These are phyloP conservation scores for Streblospio benedicti DNA, from an alignment of 1,140 invertebrate genomes.

Conservation along the genomic window DNA sequence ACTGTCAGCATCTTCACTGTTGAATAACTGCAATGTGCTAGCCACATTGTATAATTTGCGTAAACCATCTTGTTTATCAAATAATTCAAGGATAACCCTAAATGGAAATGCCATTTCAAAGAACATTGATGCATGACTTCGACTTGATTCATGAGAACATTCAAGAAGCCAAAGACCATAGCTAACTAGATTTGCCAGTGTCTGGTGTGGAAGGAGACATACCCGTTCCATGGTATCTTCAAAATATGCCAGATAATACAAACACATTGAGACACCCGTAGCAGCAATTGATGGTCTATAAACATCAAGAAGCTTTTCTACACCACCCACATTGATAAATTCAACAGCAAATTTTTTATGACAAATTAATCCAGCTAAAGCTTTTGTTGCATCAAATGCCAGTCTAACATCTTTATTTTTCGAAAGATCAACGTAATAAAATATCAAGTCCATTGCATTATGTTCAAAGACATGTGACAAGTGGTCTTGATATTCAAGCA, in stretches of 20 bases:
- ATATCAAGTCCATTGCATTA: conserved; percentile 76
- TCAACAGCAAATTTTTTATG: conserved; percentile 97
- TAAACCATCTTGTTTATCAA: conserved; percentile 84
- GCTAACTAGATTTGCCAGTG: too few species aligned
- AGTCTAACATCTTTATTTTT: conserved; percentile 81
- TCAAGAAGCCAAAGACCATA: conserved; percentile 89
- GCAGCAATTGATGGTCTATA: conserved; percentile 86
- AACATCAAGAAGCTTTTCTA: conserved; percentile 74
- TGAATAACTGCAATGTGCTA: conserved; percentile 33
- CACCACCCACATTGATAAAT: conserved; percentile 75
- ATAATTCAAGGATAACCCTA: conserved; percentile 79
- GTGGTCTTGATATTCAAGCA: conserved; percentile 94
- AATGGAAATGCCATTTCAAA: conserved; percentile 89
- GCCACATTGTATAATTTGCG: conserved; percentile 88
- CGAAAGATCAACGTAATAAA: conserved; percentile 80
- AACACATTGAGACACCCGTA: conserved; percentile 87
- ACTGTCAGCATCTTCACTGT: conserved; percentile 52
- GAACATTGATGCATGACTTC: conserved; percentile 95
- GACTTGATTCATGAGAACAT: conserved; percentile 88
- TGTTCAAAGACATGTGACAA: conserved; percentile 73
- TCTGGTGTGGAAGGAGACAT: conserved; percentile 25
- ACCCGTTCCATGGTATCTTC: conserved; percentile 91
- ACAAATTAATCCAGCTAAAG: conserved; percentile 78
- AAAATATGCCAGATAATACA: conserved; percentile 93
- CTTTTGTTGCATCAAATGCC: conserved; percentile 76